Percentiles rank a stretch among this genome's conserved stretches.
Conservation (phyloP, 2,797 vertebrate species). For the Macroramphosus scolopax region DNA sequence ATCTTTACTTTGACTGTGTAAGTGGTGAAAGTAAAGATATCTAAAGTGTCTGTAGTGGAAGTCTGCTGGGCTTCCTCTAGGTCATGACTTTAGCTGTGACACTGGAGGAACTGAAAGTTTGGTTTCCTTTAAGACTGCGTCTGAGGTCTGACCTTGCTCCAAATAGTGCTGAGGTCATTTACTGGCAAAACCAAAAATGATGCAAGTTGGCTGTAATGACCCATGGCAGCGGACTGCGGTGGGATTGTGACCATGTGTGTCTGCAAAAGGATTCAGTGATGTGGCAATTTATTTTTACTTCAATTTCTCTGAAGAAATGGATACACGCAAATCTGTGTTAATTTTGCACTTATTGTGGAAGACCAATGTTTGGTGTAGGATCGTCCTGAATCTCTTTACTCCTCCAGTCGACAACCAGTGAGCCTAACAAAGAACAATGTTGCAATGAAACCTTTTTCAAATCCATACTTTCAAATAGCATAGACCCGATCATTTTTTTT, state of each 20-base stretch:
- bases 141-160: neutral
- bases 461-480: too few relatives aligned
- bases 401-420: too few relatives aligned
- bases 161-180: constrained; percentile 1
- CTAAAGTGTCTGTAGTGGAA: constrained; percentile 5
- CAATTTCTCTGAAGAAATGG: too few relatives aligned
- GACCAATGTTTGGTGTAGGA: too few relatives aligned
- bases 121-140: constrained; percentile 4
- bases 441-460: too few relatives aligned
- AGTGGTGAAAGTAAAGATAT: constrained; percentile 6
- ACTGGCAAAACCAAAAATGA: constrained; percentile 2
- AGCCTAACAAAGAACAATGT: too few relatives aligned
- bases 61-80: constrained; percentile 7
- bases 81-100: constrained; percentile 11
- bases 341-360: too few relatives aligned
- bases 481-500: too few relatives aligned
- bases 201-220: neutral
- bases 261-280: neutral
- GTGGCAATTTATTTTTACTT: neutral
- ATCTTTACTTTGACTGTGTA: too few relatives aligned
- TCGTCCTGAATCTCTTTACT: too few relatives aligned
- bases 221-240: neutral
- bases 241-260: neutral
- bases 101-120: constrained; percentile 11
- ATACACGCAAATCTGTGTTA: too few relatives aligned